Evolutionary conservation across 2,113 vertebrate species (phyloP).

Genomic region (Plotosus lineatus): DNA sequence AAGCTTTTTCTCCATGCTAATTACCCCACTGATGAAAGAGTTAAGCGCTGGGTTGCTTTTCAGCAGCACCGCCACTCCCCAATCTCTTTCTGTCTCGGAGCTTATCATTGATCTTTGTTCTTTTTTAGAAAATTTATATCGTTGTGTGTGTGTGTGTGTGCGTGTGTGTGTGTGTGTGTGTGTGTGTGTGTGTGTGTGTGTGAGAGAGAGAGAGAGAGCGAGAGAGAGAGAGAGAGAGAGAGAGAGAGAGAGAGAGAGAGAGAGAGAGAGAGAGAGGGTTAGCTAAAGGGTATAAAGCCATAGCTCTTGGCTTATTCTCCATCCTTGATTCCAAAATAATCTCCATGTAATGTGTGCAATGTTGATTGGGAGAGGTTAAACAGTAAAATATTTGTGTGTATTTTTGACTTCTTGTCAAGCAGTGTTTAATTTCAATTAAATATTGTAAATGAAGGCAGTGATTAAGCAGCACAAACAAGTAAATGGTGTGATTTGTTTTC

Average conservation of each 20-base stretch:
- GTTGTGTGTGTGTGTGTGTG: conserved; percentile 4
- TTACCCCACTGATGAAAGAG: conserved; percentile 73
- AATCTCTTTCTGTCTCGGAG: conserved; percentile 54
- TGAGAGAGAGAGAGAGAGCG: conserved; percentile 10
- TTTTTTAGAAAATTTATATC: conserved; percentile 22
- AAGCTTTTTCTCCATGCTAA: conserved; percentile 69
- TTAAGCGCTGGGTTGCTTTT: conserved; percentile 59
- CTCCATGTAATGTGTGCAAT: not conserved
- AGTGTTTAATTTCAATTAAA: no score
- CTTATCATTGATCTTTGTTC: conserved; percentile 46
- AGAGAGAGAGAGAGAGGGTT: not conserved
- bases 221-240: conserved; percentile 8
- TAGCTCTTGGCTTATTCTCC: conserved; percentile 14
- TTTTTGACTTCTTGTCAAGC: not conserved
- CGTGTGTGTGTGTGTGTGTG: conserved; percentile 2
- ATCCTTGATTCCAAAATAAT: conserved; percentile 3
- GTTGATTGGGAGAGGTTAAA: not conserved
- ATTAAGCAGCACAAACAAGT: not conserved
- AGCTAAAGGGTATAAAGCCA: conserved; percentile 38
- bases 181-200: not conserved
- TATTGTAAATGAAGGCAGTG: not conserved
- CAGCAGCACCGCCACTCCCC: conserved; percentile 40
- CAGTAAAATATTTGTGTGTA: not conserved
- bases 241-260: not conserved
- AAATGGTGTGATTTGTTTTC: not conserved